Conservation (phyloP, 64 coral and sea anemone genomes). For the Acropora tenuis region DNA sequence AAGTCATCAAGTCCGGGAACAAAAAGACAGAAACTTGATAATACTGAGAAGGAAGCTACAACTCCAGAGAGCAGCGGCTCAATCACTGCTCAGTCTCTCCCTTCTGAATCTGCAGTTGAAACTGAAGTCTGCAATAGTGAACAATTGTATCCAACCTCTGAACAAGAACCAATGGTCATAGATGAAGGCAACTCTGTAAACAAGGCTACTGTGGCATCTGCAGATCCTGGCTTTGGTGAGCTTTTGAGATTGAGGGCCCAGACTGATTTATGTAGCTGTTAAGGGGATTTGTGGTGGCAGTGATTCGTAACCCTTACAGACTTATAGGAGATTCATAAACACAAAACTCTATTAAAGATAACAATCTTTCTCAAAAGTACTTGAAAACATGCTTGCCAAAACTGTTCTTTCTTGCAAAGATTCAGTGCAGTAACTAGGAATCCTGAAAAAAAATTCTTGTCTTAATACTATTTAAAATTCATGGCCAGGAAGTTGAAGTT, state of each 20-base stretch:
- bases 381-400: too few species aligned
- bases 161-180: not conserved
- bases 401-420: too few species aligned
- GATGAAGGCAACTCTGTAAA: not conserved
- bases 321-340: too few species aligned
- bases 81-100: not conserved
- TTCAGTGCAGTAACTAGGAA: too few species aligned
- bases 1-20: constrained; percentile 21
- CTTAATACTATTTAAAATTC: too few species aligned
- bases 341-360: too few species aligned
- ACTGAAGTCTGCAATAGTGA: not conserved
- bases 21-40: constrained; percentile 42
- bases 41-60: not conserved
- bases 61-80: not conserved
- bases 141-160: not conserved
- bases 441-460: too few species aligned
- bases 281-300: too few species aligned
- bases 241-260: not conserved
- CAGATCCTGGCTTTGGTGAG: constrained; percentile 20
- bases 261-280: too few species aligned
- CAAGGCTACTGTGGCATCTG: not conserved
- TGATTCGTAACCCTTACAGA: too few species aligned
- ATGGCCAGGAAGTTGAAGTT: too few species aligned
- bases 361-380: too few species aligned
- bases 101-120: not conserved